A percentile compares a stretch with the other conserved stretches of the same genome.
Evolutionary conservation across 2,888 invertebrate species (phyloP).

Genomic region (Conchocele bisecta): DNA sequence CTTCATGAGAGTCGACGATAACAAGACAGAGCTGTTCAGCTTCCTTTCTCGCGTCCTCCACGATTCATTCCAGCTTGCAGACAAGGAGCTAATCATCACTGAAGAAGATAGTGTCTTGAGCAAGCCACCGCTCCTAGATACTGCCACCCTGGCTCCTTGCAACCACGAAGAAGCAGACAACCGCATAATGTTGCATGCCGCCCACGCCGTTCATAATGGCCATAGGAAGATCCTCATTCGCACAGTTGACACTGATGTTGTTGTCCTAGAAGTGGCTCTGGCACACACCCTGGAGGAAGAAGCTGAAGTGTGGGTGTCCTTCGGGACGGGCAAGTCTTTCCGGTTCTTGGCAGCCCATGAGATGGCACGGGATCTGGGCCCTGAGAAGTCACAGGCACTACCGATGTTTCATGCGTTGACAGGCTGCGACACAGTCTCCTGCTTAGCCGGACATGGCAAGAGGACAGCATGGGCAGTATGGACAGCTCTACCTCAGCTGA

Average conservation of each 20-base stretch:
- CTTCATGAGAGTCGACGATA: conserved; percentile 36
- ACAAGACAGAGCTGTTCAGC: conserved; percentile 44
- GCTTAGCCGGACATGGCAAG: conserved; percentile 14
- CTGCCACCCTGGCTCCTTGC: too few relatives aligned
- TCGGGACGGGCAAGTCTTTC: conserved; percentile 16
- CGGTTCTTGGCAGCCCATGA: background rate
- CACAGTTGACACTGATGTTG: conserved; percentile 38
- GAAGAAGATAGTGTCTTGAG: too few relatives aligned
- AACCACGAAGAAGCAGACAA: conserved; percentile 47
- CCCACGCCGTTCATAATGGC: conserved; percentile 18
- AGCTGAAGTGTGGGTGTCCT: conserved; percentile 2
- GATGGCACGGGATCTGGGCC: background rate
- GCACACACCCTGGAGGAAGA: too few relatives aligned
- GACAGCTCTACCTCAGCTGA: background rate
- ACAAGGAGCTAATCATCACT: too few relatives aligned
- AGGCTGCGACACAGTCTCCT: conserved; percentile 22
- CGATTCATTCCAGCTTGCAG: too few relatives aligned
- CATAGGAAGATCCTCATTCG: background rate
- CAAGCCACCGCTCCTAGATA: too few relatives aligned
- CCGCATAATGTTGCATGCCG: conserved; percentile 22
- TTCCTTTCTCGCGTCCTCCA: too few relatives aligned
- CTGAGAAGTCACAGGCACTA: background rate
- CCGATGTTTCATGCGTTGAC: conserved; percentile 16
- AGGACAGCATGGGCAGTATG: conserved; percentile 10
- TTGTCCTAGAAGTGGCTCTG: conserved; percentile 24